Evolutionary conservation across 2,888 invertebrate species (phyloP), one percentile per base, ranked within the genome.

Genomic region (Helicoverpa assulta): DNA sequence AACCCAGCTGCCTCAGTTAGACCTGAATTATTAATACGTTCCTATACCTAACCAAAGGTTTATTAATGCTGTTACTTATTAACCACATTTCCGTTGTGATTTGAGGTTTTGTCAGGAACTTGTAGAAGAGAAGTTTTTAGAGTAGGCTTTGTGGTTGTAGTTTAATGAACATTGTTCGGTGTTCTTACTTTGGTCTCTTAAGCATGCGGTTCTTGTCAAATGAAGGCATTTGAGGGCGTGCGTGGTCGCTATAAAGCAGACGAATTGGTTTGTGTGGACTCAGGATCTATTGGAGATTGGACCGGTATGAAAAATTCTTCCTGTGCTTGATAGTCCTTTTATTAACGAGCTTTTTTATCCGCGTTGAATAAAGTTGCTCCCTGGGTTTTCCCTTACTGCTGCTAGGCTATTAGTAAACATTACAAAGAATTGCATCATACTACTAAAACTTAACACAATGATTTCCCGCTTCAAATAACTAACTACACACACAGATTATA

Each of bases 21-120:
- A 81, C 58, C 69, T 89, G 83, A 86, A 89, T 87, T 83, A 86
- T 82, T 85, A 82, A 86, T 80, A 68, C 62, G 62, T 55, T 51
- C 64, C 67, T 75, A 67, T 70, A 70, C 57, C 54, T 19, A 69
- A 64, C 67, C 56, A 40, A 65, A 62, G 53, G 60, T 68, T 74
- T 80, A 71, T 68, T 68, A 66, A 63, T 69, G 55, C 67, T 60
- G 43, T 67, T 54, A 61, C 68, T 74, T 70, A 64, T 70, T 58
- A 52, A 81, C 37, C 56, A 63, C 52, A 63, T 73, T 81, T 64
- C 52, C 52, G 67, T 16, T 19, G 53, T 76, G 64, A 76, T 80
- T 76, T 43, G 37, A 70, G 51, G 53, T 58, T 59, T 26, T 33
- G 26, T 66, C 29, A 16, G 67, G 18, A 50, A 62, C 51, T 53